Evolutionary conservation across 2,888 invertebrate genomes (phyloP), one percentile per base, ranked within the genome.

Genomic region (Hydriomena furcata): DNA sequence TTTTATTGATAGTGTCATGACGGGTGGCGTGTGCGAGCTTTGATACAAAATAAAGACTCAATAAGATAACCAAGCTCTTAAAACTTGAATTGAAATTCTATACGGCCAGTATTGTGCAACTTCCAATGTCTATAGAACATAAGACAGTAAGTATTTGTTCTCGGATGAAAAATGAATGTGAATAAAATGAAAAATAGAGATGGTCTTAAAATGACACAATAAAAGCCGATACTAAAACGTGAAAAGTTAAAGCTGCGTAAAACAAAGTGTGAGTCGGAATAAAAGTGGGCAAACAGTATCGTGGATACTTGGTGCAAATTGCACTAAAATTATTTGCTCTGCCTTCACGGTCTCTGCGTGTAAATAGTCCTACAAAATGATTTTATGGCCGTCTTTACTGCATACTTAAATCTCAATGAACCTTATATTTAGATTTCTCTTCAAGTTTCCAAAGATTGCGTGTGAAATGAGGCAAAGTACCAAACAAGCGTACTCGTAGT

Each of bases 1-100:
- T 84, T 82, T 83, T 83, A 83, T 85, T 84, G 84, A 86, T 86
- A 88, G 75, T 72, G 73, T 71, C 60, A 63, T 71, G 77, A 65
- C 71, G 78, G 76, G 79, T 80, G 81, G 82, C 72, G 68, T 67
- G 72, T 67, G 65, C 66, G 64, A 63, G 65, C 66, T 46, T 46
- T 36, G 53, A 49, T 60, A 68, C 61, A 48, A 60, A 66, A 68
- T 61, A 50, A 50, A 54, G 31, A 27, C 41, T 34, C 36, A 38
- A 43, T 41, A 34, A 47, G 47, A 38, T 37, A 13, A 30, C 27
- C n/a, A 17, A 17, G 32, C 25, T 30, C 25, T 40, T 45, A 37
- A 27, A 43, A 42, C 23, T 23, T 36, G 31, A 24, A 34, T 38
- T 46, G 31, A 24, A 43, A 47, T 38, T 46, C 35, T 20, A 43